Evolutionary conservation across 2,797 vertebrate species (phyloP).

Genomic region (Monodelphis domestica): DNA sequence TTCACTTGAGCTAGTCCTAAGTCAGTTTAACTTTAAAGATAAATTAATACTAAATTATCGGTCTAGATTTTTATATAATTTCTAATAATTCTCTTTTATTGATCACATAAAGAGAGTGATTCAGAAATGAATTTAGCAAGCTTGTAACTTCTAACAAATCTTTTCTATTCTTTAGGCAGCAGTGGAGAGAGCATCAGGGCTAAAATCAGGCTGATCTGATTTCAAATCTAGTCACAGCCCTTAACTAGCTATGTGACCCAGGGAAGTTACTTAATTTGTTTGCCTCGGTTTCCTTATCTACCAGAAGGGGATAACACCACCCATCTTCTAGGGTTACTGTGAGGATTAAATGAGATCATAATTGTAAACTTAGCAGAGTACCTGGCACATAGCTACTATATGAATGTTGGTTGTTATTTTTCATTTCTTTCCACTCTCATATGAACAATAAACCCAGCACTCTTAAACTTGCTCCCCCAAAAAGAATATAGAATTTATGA

Average conservation of each 20-base stretch:
- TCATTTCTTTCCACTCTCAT: background rate
- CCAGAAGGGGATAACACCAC: background rate
- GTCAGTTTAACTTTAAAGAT: conserved; percentile 27
- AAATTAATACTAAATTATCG: conserved; percentile 31
- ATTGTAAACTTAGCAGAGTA: background rate
- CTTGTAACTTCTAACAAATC: background rate
- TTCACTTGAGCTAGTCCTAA: conserved; percentile 28
- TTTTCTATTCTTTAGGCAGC: background rate
- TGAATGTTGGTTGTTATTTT: background rate
- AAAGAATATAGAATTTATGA: background rate
- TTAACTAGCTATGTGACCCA: background rate
- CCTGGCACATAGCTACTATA: background rate
- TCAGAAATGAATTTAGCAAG: background rate
- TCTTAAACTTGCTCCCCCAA: background rate
- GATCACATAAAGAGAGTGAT: background rate
- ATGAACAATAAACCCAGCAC: background rate
- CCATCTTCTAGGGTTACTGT: background rate
- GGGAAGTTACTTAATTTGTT: background rate
- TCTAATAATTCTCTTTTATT: conserved; percentile 3
- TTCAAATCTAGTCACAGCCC: background rate
- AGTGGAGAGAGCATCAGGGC: background rate
- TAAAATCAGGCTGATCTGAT: background rate
- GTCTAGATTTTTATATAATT: background rate
- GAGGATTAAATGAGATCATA: background rate
- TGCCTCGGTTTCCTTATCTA: background rate